Evolutionary conservation across 1,140 invertebrate genomes (phyloP).

Genomic region (Centruroides sculpturatus): DNA sequence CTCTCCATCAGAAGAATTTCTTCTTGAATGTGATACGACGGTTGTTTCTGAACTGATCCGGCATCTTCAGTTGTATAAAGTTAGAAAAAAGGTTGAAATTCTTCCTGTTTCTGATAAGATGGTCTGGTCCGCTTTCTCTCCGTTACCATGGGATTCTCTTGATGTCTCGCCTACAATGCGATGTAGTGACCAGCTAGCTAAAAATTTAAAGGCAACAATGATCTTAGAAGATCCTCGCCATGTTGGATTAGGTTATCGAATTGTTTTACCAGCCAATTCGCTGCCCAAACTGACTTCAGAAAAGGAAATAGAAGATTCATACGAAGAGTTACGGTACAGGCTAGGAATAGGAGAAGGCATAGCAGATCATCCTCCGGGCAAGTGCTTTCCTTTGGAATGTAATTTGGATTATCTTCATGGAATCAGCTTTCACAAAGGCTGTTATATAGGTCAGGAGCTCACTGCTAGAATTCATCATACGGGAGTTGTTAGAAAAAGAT

Average conservation of each 20-base stretch:
- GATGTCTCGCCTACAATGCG: not conserved
- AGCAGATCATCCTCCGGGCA: conserved; percentile 60
- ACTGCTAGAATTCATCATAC: conserved; percentile 90
- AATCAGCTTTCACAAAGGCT: conserved; percentile 88
- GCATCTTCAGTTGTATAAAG: conserved; percentile 62
- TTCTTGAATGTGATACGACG: conserved; percentile 61
- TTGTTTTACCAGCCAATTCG: too few species aligned
- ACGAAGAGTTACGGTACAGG: conserved; percentile 47
- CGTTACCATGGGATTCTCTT: not conserved
- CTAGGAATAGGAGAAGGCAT: conserved; percentile 80
- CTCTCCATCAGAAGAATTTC: conserved; percentile 23
- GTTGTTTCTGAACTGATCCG: conserved; percentile 43
- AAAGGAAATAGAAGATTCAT: not conserved
- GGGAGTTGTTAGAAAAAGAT: conserved; percentile 82
- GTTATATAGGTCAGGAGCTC: conserved; percentile 71
- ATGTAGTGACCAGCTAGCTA: not conserved
- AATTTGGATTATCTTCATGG: conserved; percentile 92
- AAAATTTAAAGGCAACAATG: not conserved
- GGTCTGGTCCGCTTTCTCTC: conserved; percentile 48
- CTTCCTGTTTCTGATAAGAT: conserved; percentile 39
- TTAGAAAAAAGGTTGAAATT: conserved; percentile 62
- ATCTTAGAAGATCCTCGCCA: not conserved
- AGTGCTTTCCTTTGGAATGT: conserved; percentile 76
- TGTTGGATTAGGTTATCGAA: not conserved
- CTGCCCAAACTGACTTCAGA: not conserved